phyloP scores from a whole-genome alignment of 2,113 vertebrate genomes.

The Eclectus roratus region DNA sequence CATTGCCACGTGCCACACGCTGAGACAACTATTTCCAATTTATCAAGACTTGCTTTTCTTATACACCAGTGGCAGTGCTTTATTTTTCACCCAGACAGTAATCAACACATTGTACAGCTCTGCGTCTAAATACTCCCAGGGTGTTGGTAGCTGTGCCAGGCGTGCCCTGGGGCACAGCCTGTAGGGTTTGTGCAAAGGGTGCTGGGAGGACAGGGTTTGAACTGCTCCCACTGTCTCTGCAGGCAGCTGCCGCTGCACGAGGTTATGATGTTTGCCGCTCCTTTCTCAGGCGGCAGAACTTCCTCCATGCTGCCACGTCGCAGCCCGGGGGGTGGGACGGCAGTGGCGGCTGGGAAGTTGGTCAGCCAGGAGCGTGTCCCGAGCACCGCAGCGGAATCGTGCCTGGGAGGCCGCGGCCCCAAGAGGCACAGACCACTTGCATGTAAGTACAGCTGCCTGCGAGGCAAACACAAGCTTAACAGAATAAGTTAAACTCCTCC shows the following conservation, averaged over 20 bases:
- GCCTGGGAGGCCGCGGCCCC: rapidly evolving
- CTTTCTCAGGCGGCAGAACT: background rate
- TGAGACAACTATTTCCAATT: background rate
- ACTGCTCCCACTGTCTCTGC: background rate
- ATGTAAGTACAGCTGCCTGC: slow-evolving; percentile 23
- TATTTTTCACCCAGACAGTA: background rate
- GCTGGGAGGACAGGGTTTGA: rapidly evolving
- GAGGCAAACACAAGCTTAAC: background rate
- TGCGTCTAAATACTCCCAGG: rapidly evolving
- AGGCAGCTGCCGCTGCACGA: rapidly evolving
- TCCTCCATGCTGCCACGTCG: background rate
- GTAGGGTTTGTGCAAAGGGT: rapidly evolving
- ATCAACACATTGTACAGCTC: background rate
- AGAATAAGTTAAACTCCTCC: background rate
- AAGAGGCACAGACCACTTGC: background rate
- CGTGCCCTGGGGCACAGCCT: rapidly evolving
- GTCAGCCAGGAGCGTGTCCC: rapidly evolving
- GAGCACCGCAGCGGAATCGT: rapidly evolving
- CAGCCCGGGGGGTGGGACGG: background rate
- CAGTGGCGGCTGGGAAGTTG: background rate
- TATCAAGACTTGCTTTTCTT: background rate
- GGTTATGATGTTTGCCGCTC: rapidly evolving
- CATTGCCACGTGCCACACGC: background rate
- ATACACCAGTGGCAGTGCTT: background rate
- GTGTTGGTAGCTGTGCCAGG: background rate